phyloP scores from a whole-genome alignment of 2,797 vertebrate genomes.

The Myioborus melanocephalus region DNA sequence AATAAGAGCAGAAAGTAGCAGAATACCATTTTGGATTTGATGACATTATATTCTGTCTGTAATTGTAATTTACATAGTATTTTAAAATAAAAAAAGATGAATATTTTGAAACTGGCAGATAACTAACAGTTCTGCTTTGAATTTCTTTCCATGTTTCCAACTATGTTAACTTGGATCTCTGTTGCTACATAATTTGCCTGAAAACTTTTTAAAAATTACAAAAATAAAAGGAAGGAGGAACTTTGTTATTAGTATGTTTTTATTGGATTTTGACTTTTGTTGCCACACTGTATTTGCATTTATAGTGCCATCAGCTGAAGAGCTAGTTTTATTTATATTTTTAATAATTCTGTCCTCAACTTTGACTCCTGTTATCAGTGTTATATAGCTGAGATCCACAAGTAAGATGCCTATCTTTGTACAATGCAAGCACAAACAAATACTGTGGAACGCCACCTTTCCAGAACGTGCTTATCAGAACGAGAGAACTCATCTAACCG shows the following conservation, averaged over 20 bases:
- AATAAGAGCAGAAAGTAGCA: not conserved
- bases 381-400: not conserved
- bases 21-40: not conserved
- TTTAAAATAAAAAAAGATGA: not conserved
- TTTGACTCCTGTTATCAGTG: not conserved
- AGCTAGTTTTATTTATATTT: not conserved
- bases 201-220: not conserved
- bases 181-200: not conserved
- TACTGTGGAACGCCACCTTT: slow-evolving; percentile 20
- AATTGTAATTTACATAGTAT: not conserved
- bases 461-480: slow-evolving; percentile 33
- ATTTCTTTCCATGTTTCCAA: not conserved
- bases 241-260: not conserved
- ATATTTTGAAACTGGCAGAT: not conserved
- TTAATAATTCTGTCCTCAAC: not conserved
- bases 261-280: not conserved
- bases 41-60: not conserved
- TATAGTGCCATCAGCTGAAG: not conserved
- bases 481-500: not conserved
- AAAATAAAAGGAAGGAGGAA: not conserved
- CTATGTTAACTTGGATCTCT: not conserved
- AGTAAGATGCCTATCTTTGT: not conserved
- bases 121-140: not conserved
- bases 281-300: not conserved
- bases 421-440: slow-evolving; percentile 23